Evolutionary conservation across 37 sponge, comb jelly and placozoan genomes (phyloP), one percentile per base, ranked within the genome.

Genomic region (Mnemiopsis leidyi): DNA sequence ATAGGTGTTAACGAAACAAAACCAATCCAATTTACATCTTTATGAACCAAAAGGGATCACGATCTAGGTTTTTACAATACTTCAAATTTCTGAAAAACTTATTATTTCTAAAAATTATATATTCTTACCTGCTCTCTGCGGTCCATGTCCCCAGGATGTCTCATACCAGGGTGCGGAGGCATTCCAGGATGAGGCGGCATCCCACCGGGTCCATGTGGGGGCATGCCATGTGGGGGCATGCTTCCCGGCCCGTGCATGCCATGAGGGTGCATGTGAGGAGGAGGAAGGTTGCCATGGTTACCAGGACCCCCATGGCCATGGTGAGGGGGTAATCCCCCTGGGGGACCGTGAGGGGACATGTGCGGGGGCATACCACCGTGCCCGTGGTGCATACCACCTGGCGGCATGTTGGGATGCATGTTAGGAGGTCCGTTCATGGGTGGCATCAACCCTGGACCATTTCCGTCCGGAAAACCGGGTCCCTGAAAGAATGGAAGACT

Each of bases 201-300:
- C 28, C 40, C 61, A 0, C 90, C 90, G 24, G 90, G 90, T 2
- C 40, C 61, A 9, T 29, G 38, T 39, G 90, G 90, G 18, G 90
- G 90, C 90, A 85, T 85, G 25, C 90, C 90, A 39, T 85, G 90
- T 35, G 90, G 90, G 0, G 79, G 79, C 79, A 77, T 77, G 36
- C 79, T 36, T 39, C 90, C 90, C 3, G 37, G 37, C 18, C 82
- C 82, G 61, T 40, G 61, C 90, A 85, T 85, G 61, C 61, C 61
- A 28, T 38, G 90, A 0, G 90, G 90, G 61, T 40, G 40, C 90
- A 85, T 85, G 29, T 28, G 90, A 29, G 34, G 82, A 39, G 90
- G 90, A 20, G 90, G 90, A 7, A 38, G 3, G 23, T 61, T 25
- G 23, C 48, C 48, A 29, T 39, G 48, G 40, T 28, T 28, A 1